Base-by-base conservation (phyloP, 2,797 vertebrate genomes). In the Clarias laeviceps region DNA sequence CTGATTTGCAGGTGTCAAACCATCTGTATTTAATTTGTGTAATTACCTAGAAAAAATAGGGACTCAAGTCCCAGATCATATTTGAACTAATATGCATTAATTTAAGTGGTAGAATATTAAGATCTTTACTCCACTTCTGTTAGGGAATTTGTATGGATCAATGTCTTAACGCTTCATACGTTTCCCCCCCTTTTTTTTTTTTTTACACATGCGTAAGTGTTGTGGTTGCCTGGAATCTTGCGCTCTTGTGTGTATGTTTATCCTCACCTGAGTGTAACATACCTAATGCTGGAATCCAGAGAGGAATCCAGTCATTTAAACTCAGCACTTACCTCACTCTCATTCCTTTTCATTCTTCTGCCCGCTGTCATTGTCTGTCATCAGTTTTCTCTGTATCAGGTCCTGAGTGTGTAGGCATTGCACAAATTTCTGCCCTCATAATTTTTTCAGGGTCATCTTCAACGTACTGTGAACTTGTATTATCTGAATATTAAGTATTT, bases 261-360 rank as follows among this genome's bases (percentile, higher is more conserved):
- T 85, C 78, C 57, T 62, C 88, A 84, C 32, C 70, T 76, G 5
- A 78, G 86, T 87, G 89, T 88, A 88, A 92, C 88, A 91, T 91
- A 82, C 83, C 87, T 82, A 80, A 73, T 82, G 40, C 76, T 86
- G 86, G 80, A 86, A 88, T 74, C 73, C 82, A 65, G 62, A 86
- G 70, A 85, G 82, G 86, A 87, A 84, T 87, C 50, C 27, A 61
- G 69, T 77, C 56, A 73, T 69, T 64, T 82, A 37, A 56, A 86
- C 54, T 83, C 77, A 83, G 76, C 70, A 70, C 80, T 81, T 85
- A 81, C 80, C 69, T 83, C 82, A 83, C 59, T 83, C 37, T 85
- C 66, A 66, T 65, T 62, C 73, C 82, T 77, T 22, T 65, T 85
- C 74, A 61, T 86, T 84, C 57, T 82, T 81, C 82, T 69, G 74